Evolutionary conservation across 2,888 invertebrate species (phyloP), one percentile per base, ranked within the genome.

Genomic region (Saturnia japonica): DNA sequence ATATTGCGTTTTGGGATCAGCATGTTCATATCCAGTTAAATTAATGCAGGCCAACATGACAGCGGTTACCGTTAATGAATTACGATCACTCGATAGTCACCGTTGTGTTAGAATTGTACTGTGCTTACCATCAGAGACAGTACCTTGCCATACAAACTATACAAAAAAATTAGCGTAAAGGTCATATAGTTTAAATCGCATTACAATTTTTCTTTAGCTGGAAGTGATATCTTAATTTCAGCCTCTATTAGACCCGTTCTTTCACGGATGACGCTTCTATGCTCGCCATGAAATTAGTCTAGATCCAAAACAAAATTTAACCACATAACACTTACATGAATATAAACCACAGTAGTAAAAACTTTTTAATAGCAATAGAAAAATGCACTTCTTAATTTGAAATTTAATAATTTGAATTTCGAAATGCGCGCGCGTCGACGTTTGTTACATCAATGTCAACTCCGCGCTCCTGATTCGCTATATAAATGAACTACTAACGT

Each of bases 401-500:
- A 67, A 67, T 7, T 57, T 57, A 12, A 25, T 1, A 57, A 64
- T 64, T 64, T 40, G 64, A 60, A 68, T 60, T 28, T 69, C 67
- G 57, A 71, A 69, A 62, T 80, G 86, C 87, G 85, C 83, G 73
- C 80, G 81, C 84, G 83, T 69, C 80, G 85, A 79, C 80, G 72
- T 77, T 80, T 78, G 76, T 79, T 80, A 82, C 86, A 86, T 86
- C 91, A 93, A 90, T 93, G 93, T 90, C 90, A 91, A 87, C 82
- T 79, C 69, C 83, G 75, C 78, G 85, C 82, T 82, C 84, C 86
- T 87, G 91, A 87, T 88, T 87, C 88, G 88, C 88, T 93, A 92
- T 93, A 90, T 94, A 94, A 92, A 88, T 93, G 91, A 88, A 88
- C 91, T 88, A 89, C 88, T 86, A 89, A 82, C 78, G 75, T 74